These are phyloP conservation scores for Typhlomys cinereus DNA, from an alignment of 2,113 vertebrate species.

Conservation along the genomic window DNA sequence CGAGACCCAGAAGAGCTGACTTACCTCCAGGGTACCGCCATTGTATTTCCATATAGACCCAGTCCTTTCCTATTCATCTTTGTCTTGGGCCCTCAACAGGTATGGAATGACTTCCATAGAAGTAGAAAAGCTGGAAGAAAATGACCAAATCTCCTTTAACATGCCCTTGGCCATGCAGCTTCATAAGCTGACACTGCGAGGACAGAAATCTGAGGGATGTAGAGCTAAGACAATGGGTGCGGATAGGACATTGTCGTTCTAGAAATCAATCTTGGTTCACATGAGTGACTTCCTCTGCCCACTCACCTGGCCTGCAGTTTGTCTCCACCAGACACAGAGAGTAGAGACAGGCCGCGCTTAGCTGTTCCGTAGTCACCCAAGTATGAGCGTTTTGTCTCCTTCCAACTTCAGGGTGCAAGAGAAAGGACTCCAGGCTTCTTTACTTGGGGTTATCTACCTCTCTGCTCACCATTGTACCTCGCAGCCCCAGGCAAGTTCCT, in stretches of 20 bases:
- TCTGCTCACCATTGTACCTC: background rate
- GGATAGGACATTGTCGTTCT: background rate
- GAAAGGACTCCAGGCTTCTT: background rate
- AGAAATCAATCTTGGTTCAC: background rate
- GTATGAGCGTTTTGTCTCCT: background rate
- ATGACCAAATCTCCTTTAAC: too few species aligned
- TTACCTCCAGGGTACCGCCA: too few species aligned
- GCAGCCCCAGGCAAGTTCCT: background rate
- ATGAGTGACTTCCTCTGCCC: accelerated
- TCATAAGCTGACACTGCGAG: background rate
- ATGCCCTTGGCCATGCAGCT: accelerated
- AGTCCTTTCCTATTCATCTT: background rate
- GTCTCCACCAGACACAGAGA: background rate
- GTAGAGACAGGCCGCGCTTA: background rate
- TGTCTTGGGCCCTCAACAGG: background rate
- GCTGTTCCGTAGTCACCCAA: accelerated
- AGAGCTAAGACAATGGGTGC: background rate
- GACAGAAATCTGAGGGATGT: background rate
- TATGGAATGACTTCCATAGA: background rate
- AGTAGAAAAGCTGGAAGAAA: background rate
- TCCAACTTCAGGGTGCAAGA: accelerated
- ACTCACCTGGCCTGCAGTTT: too few species aligned
- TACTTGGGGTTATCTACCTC: too few species aligned
- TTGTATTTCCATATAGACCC: background rate
- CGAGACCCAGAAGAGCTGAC: background rate